These are phyloP conservation scores for Eciton burchellii DNA, from an alignment of 1,140 invertebrate species.

Conservation along the genomic window DNA sequence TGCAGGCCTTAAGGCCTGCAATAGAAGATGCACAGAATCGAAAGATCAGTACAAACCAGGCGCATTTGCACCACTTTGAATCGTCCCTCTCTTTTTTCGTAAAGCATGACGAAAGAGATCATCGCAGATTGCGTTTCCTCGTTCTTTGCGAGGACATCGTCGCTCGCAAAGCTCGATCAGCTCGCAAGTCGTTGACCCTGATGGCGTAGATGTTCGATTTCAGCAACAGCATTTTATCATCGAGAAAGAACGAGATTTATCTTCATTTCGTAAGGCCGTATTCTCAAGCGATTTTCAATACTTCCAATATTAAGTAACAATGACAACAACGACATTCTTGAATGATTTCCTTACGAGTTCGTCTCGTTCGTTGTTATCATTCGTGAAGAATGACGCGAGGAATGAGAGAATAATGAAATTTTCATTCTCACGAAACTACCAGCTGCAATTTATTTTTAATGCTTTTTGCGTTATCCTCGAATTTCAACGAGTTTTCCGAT, in stretches of 20 bases:
- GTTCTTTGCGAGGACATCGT: slow-evolving; percentile 34
- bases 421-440: slow-evolving; percentile 19
- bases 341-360: slow-evolving; percentile 8
- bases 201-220: too few species aligned
- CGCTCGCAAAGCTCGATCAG: slow-evolving; percentile 25
- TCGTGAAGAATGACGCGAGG: not conserved
- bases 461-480: slow-evolving; percentile 14
- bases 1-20: too few species aligned
- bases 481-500: slow-evolving; percentile 19
- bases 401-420: slow-evolving; percentile 45
- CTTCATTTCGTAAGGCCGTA: not conserved
- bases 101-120: not conserved
- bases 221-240: slow-evolving; percentile 6
- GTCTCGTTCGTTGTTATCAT: slow-evolving; percentile 46
- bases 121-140: not conserved
- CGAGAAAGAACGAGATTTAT: not conserved
- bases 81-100: not conserved
- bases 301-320: slow-evolving; percentile 18
- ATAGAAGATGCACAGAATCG: not conserved
- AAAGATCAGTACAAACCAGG: not conserved
- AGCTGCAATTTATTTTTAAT: not conserved
- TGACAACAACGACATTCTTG: not conserved
- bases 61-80: not conserved
- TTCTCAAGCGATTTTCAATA: slow-evolving; percentile 34
- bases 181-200: slow-evolving; percentile 50